These are phyloP conservation scores for Bombus sylvicola DNA, from an alignment of 1,140 invertebrate genomes.

Conservation along the genomic window DNA sequence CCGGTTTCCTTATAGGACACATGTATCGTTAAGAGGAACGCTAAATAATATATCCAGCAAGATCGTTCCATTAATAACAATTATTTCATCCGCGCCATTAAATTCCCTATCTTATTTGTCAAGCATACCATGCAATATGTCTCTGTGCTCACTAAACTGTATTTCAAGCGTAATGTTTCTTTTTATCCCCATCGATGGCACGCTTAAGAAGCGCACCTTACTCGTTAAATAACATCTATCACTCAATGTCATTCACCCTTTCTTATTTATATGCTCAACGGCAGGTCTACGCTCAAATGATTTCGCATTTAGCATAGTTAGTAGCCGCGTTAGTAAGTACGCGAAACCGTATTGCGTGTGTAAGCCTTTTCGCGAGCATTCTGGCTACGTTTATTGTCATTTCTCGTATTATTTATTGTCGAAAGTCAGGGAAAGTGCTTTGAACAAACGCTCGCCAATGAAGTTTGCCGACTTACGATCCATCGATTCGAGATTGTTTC, in stretches of 20 bases:
- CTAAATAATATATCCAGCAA: neutral
- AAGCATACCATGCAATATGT: no score
- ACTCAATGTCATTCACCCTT: constrained; percentile 56
- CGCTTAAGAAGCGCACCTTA: constrained; percentile 32
- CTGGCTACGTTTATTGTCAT: constrained; percentile 46
- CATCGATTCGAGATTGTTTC: neutral
- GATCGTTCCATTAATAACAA: neutral
- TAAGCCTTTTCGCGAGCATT: constrained; percentile 8
- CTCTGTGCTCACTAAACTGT: neutral
- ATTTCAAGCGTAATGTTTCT: neutral
- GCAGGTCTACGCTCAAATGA: constrained; percentile 55
- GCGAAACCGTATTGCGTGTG: constrained; percentile 26
- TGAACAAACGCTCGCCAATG: constrained; percentile 20
- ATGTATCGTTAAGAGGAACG: constrained; percentile 4
- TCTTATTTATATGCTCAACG: constrained; percentile 65
- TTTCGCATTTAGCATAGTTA: constrained; percentile 64
- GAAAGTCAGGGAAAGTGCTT: constrained; percentile 42
- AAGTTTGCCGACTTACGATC: neutral
- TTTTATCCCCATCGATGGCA: constrained; percentile 1
- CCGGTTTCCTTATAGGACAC: constrained; percentile 30
- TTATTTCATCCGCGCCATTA: constrained; percentile 13
- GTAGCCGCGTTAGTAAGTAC: constrained; percentile 38
- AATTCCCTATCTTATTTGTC: constrained; percentile 1
- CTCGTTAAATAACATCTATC: constrained; percentile 45
- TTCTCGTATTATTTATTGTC: constrained; percentile 64